A percentile compares a stretch with the other conserved stretches of the same genome.
Conservation (phyloP, 2,797 vertebrate genomes). For the Pagetopsis macropterus region DNA sequence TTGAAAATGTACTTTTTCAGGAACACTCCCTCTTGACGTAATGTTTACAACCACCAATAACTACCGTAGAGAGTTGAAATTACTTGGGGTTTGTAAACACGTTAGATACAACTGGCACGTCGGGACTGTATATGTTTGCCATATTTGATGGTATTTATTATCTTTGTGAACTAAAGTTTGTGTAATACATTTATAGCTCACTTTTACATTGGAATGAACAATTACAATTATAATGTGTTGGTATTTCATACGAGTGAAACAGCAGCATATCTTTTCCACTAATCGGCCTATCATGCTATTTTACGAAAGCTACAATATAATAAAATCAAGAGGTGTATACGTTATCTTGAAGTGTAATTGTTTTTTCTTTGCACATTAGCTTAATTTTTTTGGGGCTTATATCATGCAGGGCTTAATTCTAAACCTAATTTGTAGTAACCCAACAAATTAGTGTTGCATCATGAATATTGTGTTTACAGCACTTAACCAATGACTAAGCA, state of each 20-base stretch:
- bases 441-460: not conserved
- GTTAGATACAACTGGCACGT: not conserved
- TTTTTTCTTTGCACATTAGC: not conserved
- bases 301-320: not conserved
- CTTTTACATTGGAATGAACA: not conserved
- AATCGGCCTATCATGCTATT: not conserved
- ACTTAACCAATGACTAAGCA: not conserved
- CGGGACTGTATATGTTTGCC: not conserved
- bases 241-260: not conserved
- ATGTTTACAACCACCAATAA: constrained; percentile 1
- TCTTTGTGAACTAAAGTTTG: not conserved
- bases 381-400: not conserved
- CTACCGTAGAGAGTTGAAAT: not conserved
- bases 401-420: not conserved
- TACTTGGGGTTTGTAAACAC: not conserved
- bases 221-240: not conserved
- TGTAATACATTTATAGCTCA: not conserved
- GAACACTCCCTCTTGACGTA: constrained; percentile 1
- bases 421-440: not conserved
- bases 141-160: constrained; percentile 12
- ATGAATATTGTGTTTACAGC: not conserved
- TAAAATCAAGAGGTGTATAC: not conserved
- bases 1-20: constrained; percentile 3
- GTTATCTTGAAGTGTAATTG: not conserved
- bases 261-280: not conserved